Percentiles rank a stretch among this genome's conserved stretches.
Conservation (phyloP, 2,888 invertebrate species). For the Podabrus alpinus region DNA sequence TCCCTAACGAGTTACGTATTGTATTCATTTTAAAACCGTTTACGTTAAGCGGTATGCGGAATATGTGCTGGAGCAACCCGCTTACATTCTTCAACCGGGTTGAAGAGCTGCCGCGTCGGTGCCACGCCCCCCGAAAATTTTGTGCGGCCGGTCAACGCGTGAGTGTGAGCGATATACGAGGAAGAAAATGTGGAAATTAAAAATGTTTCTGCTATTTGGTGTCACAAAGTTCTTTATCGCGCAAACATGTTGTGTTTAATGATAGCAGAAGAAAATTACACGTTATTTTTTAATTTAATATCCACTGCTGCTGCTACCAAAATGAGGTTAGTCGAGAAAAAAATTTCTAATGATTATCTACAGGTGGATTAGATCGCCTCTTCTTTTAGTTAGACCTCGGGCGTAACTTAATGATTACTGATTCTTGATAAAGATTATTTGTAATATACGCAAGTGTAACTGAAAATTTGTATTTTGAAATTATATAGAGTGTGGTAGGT, state of each 20-base stretch:
- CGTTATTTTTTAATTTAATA: conserved; percentile 37
- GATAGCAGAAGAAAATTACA: conserved; percentile 41
- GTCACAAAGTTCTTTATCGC: conserved; percentile 8
- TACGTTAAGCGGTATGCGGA: too few species aligned
- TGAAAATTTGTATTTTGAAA: conserved; percentile 33
- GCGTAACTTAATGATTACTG: conserved; percentile 20
- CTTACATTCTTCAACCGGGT: too few species aligned
- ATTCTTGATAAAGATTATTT: conserved; percentile 21
- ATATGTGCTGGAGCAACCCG: too few species aligned
- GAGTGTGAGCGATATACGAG: neutral
- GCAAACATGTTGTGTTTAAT: conserved; percentile 38
- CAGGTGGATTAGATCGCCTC: conserved; percentile 45
- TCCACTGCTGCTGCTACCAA: conserved; percentile 38
- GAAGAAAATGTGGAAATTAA: too few species aligned
- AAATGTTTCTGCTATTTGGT: neutral
- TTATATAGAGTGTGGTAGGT: neutral
- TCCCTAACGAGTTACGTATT: neutral
- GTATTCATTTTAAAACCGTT: neutral
- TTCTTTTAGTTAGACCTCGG: conserved; percentile 38
- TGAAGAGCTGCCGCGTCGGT: too few species aligned
- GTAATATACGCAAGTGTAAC: conserved; percentile 42
- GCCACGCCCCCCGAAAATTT: neutral
- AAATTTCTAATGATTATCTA: conserved; percentile 47
- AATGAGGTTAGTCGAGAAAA: conserved; percentile 50
- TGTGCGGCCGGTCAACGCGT: neutral